phyloP scores from a whole-genome alignment of 2,113 vertebrate genomes.

The Spilogale gracilis region DNA sequence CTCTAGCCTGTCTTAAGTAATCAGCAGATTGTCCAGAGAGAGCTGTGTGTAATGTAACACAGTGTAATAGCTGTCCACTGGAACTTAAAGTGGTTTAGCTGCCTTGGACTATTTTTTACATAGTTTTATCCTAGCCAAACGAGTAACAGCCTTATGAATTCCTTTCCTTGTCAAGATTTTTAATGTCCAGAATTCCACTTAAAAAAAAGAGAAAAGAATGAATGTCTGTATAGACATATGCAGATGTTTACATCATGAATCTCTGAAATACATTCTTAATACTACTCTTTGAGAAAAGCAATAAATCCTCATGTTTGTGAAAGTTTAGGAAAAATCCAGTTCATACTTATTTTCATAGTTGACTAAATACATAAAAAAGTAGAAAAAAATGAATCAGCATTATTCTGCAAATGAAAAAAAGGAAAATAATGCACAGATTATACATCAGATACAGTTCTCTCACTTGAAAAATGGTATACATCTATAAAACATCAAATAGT shows the following conservation, averaged over 20 bases:
- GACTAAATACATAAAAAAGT: not conserved
- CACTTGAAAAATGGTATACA: not conserved
- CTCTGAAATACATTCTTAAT: not conserved
- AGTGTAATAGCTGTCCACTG: slow-evolving; percentile 78
- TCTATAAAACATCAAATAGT: not conserved
- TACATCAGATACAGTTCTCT: slow-evolving; percentile 14
- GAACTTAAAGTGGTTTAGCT: slow-evolving; percentile 75
- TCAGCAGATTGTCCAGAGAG: slow-evolving; percentile 78
- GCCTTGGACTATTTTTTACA: slow-evolving; percentile 1
- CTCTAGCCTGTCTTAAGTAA: slow-evolving; percentile 80
- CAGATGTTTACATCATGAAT: slow-evolving; percentile 10
- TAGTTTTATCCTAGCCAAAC: slow-evolving; percentile 61
- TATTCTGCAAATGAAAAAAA: not conserved
- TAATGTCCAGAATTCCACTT: slow-evolving; percentile 29
- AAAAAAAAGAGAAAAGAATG: not conserved
- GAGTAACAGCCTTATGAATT: slow-evolving; percentile 43
- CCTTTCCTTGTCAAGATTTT: slow-evolving; percentile 57
- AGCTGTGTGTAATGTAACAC: slow-evolving; percentile 79
- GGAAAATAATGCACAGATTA: not conserved
- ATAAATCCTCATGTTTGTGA: not conserved
- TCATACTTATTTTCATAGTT: not conserved
- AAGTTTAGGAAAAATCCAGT: slow-evolving; percentile 11
- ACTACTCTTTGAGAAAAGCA: slow-evolving; percentile 25
- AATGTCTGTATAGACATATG: not conserved
- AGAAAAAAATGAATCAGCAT: not conserved